Percentiles rank a stretch among this genome's conserved stretches.
These are phyloP conservation scores for Argyresthia goedartella DNA, from an alignment of 2,888 invertebrate species.

Conservation along the genomic window DNA sequence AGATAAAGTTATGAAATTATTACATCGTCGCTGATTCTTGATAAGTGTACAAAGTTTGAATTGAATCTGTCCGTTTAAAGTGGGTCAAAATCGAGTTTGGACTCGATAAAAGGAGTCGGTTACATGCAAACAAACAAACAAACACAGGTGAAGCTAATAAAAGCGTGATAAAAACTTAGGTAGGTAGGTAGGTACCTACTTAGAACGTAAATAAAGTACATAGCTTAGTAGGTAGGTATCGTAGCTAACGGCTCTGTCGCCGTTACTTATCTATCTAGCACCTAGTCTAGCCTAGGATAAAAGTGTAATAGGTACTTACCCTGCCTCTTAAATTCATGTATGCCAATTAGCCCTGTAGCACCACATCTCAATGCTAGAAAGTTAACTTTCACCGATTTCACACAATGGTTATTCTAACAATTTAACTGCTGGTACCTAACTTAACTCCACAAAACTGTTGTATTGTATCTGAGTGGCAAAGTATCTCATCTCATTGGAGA, in stretches of 20 bases:
- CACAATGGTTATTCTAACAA: not conserved
- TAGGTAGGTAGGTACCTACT: not conserved
- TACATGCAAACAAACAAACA: no score
- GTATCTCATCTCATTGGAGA: not conserved
- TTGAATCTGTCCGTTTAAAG: no score
- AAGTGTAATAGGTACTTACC: not conserved
- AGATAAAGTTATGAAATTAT: no score
- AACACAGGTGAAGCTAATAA: no score
- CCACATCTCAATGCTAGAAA: constrained; percentile 1
- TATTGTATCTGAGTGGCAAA: not conserved
- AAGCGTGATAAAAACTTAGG: not conserved
- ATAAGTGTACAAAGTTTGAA: no score
- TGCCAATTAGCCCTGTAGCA: not conserved
- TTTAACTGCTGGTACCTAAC: not conserved
- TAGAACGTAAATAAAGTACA: no score
- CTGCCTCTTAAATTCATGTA: not conserved
- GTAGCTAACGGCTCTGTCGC: not conserved
- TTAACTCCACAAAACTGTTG: not conserved
- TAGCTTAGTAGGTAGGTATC: not conserved
- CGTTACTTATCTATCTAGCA: not conserved
- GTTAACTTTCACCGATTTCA: not conserved
- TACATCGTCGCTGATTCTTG: no score
- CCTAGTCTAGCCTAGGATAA: no score
- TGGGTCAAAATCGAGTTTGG: no score
- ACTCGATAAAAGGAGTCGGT: no score